Evolutionary conservation across 2,888 invertebrate genomes (phyloP).

Genomic region (Papilio gigon): DNA sequence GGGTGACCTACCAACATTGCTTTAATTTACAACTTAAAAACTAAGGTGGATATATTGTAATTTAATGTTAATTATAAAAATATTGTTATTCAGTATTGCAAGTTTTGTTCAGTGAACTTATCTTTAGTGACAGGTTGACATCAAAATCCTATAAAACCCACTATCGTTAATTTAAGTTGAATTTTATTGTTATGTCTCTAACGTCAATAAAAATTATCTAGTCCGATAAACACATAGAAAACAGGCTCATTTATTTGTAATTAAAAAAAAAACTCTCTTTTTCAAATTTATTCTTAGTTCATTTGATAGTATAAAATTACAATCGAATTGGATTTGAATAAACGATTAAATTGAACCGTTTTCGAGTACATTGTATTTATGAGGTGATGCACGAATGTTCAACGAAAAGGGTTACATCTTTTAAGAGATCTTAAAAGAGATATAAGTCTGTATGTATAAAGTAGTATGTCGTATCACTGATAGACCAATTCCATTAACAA

Average conservation of each 20-base stretch:
- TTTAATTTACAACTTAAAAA: too few species aligned
- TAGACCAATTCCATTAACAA: slow-evolving; percentile 63
- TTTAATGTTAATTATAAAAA: too few species aligned
- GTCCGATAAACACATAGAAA: slow-evolving; percentile 2
- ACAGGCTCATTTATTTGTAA: slow-evolving; percentile 19
- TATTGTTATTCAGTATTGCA: too few species aligned
- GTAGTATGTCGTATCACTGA: too few species aligned
- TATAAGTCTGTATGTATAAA: slow-evolving; percentile 51
- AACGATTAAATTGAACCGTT: slow-evolving; percentile 27
- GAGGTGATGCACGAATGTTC: slow-evolving; percentile 24
- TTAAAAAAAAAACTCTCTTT: slow-evolving; percentile 18
- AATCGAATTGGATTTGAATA: slow-evolving; percentile 6
- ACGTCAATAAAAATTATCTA: slow-evolving; percentile 21
- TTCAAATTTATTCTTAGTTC: slow-evolving; percentile 19
- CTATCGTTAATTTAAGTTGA: slow-evolving; percentile 4
- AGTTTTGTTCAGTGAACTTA: neutral
- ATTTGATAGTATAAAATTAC: slow-evolving; percentile 11
- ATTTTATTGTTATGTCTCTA: slow-evolving; percentile 16
- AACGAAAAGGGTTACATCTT: slow-evolving; percentile 14
- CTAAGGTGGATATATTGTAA: too few species aligned
- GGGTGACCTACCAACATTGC: too few species aligned
- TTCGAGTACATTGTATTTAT: slow-evolving; percentile 28
- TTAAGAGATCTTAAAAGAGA: neutral
- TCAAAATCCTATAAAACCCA: slow-evolving; percentile 8
- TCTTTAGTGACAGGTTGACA: neutral